Evolutionary conservation across 2,797 vertebrate species (phyloP), one percentile per base, ranked within the genome.

Genomic region (Enteromius afrohamiltoni): DNA sequence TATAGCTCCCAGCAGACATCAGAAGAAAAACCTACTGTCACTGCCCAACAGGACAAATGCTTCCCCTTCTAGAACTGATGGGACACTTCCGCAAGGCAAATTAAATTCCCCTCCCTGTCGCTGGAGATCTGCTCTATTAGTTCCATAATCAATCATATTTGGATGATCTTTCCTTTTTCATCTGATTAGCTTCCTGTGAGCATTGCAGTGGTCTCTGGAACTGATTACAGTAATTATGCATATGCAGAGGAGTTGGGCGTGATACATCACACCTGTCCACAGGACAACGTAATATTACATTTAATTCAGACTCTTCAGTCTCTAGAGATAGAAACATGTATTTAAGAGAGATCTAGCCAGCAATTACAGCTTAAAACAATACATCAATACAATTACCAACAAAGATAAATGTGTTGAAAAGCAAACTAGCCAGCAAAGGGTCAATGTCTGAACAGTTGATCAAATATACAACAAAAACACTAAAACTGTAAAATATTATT

Each of bases 161-260:
- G 89, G 91, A 92, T 89, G 89, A 90, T 93, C 77, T 82, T 84
- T 64, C 91, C 90, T 82, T 79, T 79, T 93, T 90, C 87, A 88
- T 90, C 86, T 93, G 91, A 94, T 93, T 94, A 91, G 92, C 87
- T 94, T 93, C 91, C 91, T 93, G 92, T 82, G 34, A 83, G 79
- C 77, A 81, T 79, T 77, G 79, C 45, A 85, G 67, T 74, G 70
- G 73, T 74, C 49, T 87, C 86, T 89, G 89, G 83, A 79, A 87
- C 16, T 60, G 74, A 89, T 89, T 88, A 84, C 81, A 92, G 83
- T 90, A 78, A 91, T 92, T 88, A 84, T 79, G 67, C 85, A 85
- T 64, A 86, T 88, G 89, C 84, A 90, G 87, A 76, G 81, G 88
- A 89, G 80, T 81, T 34, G 68, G 79, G 89, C 58, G 88, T 91